Percentiles rank a stretch among this genome's conserved stretches.
Conservation (phyloP, 2,797 vertebrate genomes). For the Lindbergichthys nudifrons region DNA sequence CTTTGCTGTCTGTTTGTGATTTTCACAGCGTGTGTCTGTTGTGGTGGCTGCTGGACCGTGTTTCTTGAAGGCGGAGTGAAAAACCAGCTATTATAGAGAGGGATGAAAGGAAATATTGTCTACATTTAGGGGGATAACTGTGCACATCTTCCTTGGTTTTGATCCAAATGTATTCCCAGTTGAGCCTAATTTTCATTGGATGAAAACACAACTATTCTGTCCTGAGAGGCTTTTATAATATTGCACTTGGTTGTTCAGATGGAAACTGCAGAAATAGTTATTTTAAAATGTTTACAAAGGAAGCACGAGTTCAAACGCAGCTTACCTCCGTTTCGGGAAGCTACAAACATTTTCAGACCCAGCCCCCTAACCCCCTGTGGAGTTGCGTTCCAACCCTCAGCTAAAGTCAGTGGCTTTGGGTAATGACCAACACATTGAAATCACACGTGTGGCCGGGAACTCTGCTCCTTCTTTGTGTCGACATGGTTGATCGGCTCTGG, state of each 20-base stretch:
- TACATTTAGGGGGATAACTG: not conserved
- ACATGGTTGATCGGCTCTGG: not conserved
- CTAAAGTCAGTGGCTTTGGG: not conserved
- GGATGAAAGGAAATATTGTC: not conserved
- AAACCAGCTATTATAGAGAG: not conserved
- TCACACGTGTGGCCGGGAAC: not conserved
- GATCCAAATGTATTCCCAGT: no score
- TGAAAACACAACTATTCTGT: not conserved
- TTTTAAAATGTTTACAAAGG: not conserved
- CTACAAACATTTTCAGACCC: not conserved
- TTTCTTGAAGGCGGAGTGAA: not conserved
- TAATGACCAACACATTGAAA: constrained; percentile 18
- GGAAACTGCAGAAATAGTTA: constrained; percentile 1
- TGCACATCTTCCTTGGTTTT: no score
- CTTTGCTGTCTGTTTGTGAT: constrained; percentile 59
- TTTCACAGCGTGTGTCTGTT: not conserved
- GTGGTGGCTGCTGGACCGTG: not conserved
- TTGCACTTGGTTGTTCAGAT: not conserved
- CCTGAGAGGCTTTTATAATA: not conserved
- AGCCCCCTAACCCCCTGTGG: not conserved
- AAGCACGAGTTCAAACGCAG: not conserved
- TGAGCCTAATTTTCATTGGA: no score
- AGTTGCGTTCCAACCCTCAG: not conserved
- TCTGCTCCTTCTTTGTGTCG: constrained; percentile 5
- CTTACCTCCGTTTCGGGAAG: not conserved